Conservation (phyloP, 2,797 vertebrate species). For the Cirrhinus molitorella region DNA sequence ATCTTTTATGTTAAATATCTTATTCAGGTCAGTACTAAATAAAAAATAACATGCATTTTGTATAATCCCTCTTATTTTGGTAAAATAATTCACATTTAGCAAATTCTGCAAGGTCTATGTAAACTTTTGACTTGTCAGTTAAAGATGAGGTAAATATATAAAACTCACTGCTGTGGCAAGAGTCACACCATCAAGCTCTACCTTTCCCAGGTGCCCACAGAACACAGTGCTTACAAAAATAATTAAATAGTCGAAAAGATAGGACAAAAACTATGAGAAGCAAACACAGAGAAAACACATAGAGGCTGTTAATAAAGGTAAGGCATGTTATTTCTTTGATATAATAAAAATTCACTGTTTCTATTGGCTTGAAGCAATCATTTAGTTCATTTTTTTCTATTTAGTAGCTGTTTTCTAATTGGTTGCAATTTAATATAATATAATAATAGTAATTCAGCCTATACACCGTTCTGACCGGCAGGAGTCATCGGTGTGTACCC, state of each 20-base stretch:
- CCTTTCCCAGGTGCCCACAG: conserved; percentile 87
- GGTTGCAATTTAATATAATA: too few relatives aligned
- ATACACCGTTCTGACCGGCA: not conserved
- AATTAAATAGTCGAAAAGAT: conserved; percentile 79
- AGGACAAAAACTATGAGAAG: conserved; percentile 78
- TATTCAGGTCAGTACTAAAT: too few relatives aligned
- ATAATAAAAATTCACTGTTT: not conserved
- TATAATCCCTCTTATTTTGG: too few relatives aligned
- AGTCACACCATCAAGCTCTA: conserved; percentile 82
- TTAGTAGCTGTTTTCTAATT: too few relatives aligned
- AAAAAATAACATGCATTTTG: too few relatives aligned
- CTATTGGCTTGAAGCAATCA: not conserved
- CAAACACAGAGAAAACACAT: conserved; percentile 8
- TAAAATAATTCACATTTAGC: too few relatives aligned
- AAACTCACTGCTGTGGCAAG: conserved; percentile 82
- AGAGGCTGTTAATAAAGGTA: not conserved
- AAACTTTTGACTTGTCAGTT: too few relatives aligned
- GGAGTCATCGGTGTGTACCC: not conserved
- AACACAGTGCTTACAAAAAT: conserved; percentile 86
- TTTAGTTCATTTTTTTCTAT: too few relatives aligned
- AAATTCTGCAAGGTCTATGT: too few relatives aligned
- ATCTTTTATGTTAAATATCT: too few relatives aligned
- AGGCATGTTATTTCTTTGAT: not conserved
- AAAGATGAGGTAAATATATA: not conserved
- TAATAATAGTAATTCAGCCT: too few relatives aligned